Evolutionary conservation across 92 coral and sea anemone species (phyloP).

Genomic region (Pocillopora grandis): DNA sequence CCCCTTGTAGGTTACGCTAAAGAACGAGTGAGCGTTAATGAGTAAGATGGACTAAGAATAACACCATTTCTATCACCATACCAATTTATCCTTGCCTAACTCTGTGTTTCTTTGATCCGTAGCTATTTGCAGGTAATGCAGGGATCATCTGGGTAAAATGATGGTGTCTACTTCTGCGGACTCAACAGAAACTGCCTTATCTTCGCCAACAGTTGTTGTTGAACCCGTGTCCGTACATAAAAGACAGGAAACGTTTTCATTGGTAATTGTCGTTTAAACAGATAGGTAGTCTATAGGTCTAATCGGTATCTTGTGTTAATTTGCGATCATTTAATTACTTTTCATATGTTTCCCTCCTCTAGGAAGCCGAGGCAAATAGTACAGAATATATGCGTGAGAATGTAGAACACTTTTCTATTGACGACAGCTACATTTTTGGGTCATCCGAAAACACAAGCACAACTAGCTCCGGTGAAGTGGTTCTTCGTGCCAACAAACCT

Average conservation of each 20-base stretch:
- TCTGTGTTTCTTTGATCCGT: background rate
- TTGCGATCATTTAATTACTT: too few species aligned
- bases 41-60: background rate
- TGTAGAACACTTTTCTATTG: constrained; percentile 28
- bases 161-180: constrained; percentile 3
- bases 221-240: too few species aligned
- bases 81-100: constrained; percentile 9
- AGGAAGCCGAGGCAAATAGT: constrained; percentile 30
- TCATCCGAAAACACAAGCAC: constrained; percentile 37
- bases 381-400: constrained; percentile 13
- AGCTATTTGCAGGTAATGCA: constrained; percentile 26
- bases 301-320: too few species aligned
- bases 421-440: constrained; percentile 5
- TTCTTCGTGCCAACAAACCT: constrained; percentile 31
- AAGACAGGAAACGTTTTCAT: too few species aligned
- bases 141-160: constrained; percentile 20
- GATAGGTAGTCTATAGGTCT: too few species aligned
- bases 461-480: constrained; percentile 25
- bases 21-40: too few species aligned
- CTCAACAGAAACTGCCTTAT: background rate
- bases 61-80: background rate
- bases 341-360: background rate
- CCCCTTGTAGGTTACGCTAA: too few species aligned
- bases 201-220: too few species aligned
- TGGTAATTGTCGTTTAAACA: too few species aligned